phyloP scores from a whole-genome alignment of 2,113 vertebrate species.

The Oncorhynchus clarkii region DNA sequence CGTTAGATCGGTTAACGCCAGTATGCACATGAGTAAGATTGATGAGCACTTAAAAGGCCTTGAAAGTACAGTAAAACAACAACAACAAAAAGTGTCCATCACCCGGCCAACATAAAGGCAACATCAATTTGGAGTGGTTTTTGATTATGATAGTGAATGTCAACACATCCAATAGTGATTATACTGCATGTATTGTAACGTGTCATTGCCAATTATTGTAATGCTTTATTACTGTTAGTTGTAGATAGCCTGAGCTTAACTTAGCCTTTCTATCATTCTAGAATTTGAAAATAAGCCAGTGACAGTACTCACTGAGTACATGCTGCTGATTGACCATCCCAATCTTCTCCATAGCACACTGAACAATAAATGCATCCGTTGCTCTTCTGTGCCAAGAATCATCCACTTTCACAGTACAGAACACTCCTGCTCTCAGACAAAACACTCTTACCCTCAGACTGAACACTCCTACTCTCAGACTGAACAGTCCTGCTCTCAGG shows the following conservation, averaged over 20 bases:
- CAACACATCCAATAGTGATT: constrained; percentile 1
- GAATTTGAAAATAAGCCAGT: background rate
- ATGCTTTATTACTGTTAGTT: constrained; percentile 27
- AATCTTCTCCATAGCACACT: background rate
- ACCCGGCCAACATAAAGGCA: background rate
- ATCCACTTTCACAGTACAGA: background rate
- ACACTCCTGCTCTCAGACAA: background rate
- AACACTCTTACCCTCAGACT: too few species aligned
- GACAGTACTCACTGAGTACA: background rate
- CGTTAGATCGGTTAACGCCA: constrained; percentile 63
- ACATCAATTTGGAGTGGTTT: background rate
- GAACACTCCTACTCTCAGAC: too few species aligned
- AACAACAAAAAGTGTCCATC: background rate
- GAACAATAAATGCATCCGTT: background rate
- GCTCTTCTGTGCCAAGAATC: background rate
- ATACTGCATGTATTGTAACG: too few species aligned
- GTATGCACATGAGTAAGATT: constrained; percentile 53
- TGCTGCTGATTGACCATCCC: background rate
- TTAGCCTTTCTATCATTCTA: constrained; percentile 30
- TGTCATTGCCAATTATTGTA: constrained; percentile 41
- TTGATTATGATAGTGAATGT: constrained; percentile 31
- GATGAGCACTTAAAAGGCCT: constrained; percentile 54
- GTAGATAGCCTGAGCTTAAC: background rate
- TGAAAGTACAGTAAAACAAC: constrained; percentile 57
- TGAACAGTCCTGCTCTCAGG: too few species aligned